These are phyloP conservation scores for Ophion obscuratus DNA, from an alignment of 2,888 invertebrate genomes.

Conservation along the genomic window DNA sequence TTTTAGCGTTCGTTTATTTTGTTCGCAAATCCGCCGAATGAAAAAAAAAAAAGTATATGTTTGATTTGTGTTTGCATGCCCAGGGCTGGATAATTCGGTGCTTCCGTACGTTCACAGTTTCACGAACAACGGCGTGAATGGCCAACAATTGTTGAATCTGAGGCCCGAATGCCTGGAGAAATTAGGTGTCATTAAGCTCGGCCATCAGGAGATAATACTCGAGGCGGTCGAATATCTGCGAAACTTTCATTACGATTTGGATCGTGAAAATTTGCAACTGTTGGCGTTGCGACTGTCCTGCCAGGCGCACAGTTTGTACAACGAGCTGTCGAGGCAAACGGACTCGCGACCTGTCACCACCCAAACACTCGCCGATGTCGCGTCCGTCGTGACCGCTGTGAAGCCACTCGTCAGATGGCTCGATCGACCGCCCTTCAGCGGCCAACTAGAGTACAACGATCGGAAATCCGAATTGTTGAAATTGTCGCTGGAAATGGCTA, in stretches of 20 bases:
- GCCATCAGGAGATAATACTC: constrained; percentile 96
- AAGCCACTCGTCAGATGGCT: constrained; percentile 96
- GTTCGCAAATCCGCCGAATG: too few relatives aligned
- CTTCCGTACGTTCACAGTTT: constrained; percentile 92
- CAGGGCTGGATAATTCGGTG: constrained; percentile 92
- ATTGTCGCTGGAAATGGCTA: constrained; percentile 94
- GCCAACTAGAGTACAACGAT: constrained; percentile 89
- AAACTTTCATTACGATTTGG: constrained; percentile 95
- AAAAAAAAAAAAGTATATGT: too few relatives aligned
- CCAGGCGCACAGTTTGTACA: constrained; percentile 91
- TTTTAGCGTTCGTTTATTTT: too few relatives aligned
- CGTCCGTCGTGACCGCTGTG: constrained; percentile 92
- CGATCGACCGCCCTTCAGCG: constrained; percentile 89
- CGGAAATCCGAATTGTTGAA: constrained; percentile 90
- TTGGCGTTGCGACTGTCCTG: constrained; percentile 94
- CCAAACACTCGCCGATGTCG: constrained; percentile 93
- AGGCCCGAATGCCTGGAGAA: constrained; percentile 95
- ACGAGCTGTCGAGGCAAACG: constrained; percentile 87
- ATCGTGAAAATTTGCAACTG: constrained; percentile 96
- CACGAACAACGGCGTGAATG: constrained; percentile 92
- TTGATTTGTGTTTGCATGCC: constrained; percentile 40
- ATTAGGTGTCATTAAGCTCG: constrained; percentile 93
- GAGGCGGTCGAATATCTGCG: constrained; percentile 96
- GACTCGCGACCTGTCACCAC: constrained; percentile 89
- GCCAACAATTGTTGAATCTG: constrained; percentile 92